Conservation (phyloP, 1,140 invertebrate species). For the Dreissena polymorpha region DNA sequence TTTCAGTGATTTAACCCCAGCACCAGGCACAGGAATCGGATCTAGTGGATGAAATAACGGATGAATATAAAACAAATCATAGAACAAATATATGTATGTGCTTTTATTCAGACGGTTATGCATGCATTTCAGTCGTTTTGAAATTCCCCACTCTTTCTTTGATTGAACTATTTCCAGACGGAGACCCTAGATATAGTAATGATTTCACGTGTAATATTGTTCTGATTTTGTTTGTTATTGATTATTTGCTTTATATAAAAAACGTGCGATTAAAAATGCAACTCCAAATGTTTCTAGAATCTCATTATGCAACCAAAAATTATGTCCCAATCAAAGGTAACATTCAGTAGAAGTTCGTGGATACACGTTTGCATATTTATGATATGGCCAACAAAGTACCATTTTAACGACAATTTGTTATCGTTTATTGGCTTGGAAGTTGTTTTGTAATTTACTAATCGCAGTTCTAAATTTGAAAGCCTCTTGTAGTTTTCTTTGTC, state of each 20-base stretch:
- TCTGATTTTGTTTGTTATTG: too few relatives aligned
- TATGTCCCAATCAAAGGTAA: background rate
- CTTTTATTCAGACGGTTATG: background rate
- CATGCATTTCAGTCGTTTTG: background rate
- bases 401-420: background rate
- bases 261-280: background rate
- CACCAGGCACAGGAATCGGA: background rate
- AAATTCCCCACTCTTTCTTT: background rate
- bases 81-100: background rate
- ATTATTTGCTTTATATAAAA: too few relatives aligned
- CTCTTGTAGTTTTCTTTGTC: background rate
- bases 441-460: slow-evolving; percentile 3
- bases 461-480: background rate
- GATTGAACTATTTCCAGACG: background rate
- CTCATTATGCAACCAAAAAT: background rate
- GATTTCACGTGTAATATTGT: too few relatives aligned
- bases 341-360: background rate
- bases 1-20: background rate
- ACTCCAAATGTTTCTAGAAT: background rate
- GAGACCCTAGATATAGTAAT: too few relatives aligned
- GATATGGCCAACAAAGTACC: background rate
- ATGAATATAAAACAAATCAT: background rate
- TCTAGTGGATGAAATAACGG: background rate
- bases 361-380: background rate
- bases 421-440: background rate